phyloP scores from a whole-genome alignment of 2,797 vertebrate species.

The Etheostoma perlongum region DNA sequence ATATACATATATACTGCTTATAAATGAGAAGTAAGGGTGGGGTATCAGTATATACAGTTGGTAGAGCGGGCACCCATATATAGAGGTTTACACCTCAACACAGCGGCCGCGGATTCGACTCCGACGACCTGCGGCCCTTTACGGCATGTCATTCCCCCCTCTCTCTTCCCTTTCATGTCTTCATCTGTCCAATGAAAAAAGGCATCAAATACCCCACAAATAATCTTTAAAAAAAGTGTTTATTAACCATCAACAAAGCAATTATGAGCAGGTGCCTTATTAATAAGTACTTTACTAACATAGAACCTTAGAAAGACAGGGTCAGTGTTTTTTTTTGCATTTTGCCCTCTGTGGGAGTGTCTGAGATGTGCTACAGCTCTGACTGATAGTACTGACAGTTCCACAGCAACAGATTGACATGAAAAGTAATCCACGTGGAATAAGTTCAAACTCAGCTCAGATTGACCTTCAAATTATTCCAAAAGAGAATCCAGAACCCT shows the following conservation, averaged over 20 bases:
- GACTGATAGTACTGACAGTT: constrained; percentile 13
- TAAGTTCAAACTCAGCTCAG: constrained; percentile 18
- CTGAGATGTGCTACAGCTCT: neutral
- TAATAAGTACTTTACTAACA: neutral
- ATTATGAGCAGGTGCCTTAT: neutral
- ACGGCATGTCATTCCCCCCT: no score
- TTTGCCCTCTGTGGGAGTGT: neutral
- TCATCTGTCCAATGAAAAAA: no score
- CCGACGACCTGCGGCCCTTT: no score
- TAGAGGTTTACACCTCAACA: no score
- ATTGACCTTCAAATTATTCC: constrained; percentile 7
- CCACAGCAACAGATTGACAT: constrained; percentile 18
- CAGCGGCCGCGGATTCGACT: no score
- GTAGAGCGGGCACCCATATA: no score
- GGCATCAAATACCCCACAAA: no score
- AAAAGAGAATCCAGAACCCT: neutral
- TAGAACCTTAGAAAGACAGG: neutral
- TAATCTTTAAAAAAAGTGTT: neutral
- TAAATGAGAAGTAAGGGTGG: neutral
- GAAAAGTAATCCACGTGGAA: constrained; percentile 32
- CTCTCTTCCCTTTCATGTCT: no score
- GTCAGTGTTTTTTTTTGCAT: neutral
- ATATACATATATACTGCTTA: neutral
- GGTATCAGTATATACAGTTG: neutral
- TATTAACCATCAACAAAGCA: neutral